These are phyloP conservation scores for Anorthoa munda DNA, from an alignment of 2,888 invertebrate species.

Conservation along the genomic window DNA sequence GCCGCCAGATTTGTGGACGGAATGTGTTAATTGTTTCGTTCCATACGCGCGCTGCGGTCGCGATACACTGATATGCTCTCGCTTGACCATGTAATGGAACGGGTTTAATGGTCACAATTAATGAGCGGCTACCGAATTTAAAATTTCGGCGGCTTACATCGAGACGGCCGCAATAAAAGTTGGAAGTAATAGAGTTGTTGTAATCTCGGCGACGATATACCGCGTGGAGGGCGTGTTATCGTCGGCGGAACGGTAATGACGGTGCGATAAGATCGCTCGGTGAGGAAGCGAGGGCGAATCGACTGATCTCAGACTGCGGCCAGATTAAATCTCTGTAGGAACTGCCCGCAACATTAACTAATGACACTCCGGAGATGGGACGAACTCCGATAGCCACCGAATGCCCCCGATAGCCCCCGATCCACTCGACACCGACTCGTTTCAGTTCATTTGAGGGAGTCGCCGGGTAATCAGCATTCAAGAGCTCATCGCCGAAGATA, in stretches of 20 bases:
- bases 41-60: conserved; percentile 65
- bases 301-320: conserved; percentile 79
- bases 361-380: conserved; percentile 82
- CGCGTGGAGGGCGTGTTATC: conserved; percentile 77
- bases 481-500: conserved; percentile 70
- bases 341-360: conserved; percentile 87
- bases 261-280: conserved; percentile 72
- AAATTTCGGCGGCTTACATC: conserved; percentile 62
- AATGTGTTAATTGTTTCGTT: conserved; percentile 81
- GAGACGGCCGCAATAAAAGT: conserved; percentile 70
- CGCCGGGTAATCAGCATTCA: conserved; percentile 74
- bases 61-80: conserved; percentile 75
- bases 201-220: conserved; percentile 70
- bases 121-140: conserved; percentile 66
- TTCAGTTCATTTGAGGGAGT: conserved; percentile 79
- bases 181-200: conserved; percentile 77
- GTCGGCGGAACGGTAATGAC: conserved; percentile 80
- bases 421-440: conserved; percentile 72
- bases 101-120: conserved; percentile 64
- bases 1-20: conserved; percentile 75
- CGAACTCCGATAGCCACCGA: conserved; percentile 76
- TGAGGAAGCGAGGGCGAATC: conserved; percentile 77
- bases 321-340: conserved; percentile 83
- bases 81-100: conserved; percentile 71
- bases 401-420: conserved; percentile 75